These are phyloP conservation scores for Hydrolagus colliei DNA, from an alignment of 2,797 vertebrate species.

Conservation along the genomic window DNA sequence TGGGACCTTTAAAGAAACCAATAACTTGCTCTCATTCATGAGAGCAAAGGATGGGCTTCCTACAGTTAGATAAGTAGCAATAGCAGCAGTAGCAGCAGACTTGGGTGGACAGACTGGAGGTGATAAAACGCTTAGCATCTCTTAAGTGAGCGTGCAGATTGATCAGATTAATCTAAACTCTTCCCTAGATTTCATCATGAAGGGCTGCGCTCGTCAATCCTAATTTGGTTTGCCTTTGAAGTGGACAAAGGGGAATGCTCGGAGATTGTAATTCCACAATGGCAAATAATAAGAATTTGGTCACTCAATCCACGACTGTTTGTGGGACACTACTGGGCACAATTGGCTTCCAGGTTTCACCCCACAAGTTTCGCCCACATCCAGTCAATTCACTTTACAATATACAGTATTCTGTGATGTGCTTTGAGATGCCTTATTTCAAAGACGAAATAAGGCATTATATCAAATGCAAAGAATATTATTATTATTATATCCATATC, in stretches of 20 bases:
- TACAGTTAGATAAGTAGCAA: constrained; percentile 28
- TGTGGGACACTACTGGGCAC: too few relatives aligned
- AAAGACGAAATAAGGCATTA: background rate
- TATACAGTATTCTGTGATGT: too few relatives aligned
- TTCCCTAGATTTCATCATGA: background rate
- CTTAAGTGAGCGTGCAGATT: background rate
- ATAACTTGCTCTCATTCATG: constrained; percentile 37
- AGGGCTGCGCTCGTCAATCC: too few relatives aligned
- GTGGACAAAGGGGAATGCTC: background rate
- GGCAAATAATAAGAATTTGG: background rate
- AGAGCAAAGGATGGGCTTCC: constrained; percentile 44
- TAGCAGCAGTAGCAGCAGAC: background rate
- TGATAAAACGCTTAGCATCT: background rate
- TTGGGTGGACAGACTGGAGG: background rate
- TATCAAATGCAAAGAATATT: background rate
- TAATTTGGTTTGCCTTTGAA: background rate
- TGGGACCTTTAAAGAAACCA: too few relatives aligned
- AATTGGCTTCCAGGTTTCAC: too few relatives aligned
- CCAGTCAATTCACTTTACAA: too few relatives aligned
- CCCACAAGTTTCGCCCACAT: too few relatives aligned
- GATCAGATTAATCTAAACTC: constrained; percentile 1
- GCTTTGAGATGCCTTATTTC: background rate
- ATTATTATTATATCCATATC: background rate
- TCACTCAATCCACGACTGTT: too few relatives aligned
- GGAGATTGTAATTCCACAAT: background rate